Evolutionary conservation across 2,113 vertebrate species (phyloP), one percentile per base, ranked within the genome.

Genomic region (Pteropus alecto): DNA sequence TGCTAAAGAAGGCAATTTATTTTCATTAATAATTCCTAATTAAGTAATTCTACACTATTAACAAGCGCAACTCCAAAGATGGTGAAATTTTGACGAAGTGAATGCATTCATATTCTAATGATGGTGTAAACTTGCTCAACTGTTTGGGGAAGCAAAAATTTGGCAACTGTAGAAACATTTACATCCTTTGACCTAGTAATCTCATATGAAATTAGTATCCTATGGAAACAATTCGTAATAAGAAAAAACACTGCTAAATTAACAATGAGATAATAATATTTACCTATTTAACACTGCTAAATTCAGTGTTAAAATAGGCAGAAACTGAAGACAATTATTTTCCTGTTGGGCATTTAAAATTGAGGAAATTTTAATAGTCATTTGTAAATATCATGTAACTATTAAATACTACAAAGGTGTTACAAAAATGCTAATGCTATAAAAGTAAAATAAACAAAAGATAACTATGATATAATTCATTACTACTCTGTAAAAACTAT

Each of bases 391-490:
- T 76, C 33, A 70, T 16, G 14, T 70, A 95, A 58, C 4, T 24
- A 82, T 56, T 35, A 96, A 67, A 77, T 60, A 90, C 51, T 46
- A 86, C 11, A 84, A 73, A 79, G 19, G 5, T 87, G 30, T 26
- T 30, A 61, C 26, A 60, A 86, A 92, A 96, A 85, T 46, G 61
- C 7, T 30, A 88, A 97, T 71, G 33, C 16, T 77, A 38, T 51
- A 94, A 77, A 97, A 87, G 26, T 73, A 87, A 95, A 97, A 61
- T 30, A 94, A 74, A 46, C 7, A 51, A 71, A 87, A 51, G 51
- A 51, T 51, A 51, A 92, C n/a, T 92, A 21, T 90, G 48, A 30
- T 43, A 54, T 38, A 48, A 58, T 8, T 51, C 51, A 63, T 41
- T 51, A 74, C 24, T 90, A 90, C 61, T 92, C 58, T 81, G 5